phyloP scores from a whole-genome alignment of 2,888 invertebrate species.

The Didymodactylos carnosus region DNA sequence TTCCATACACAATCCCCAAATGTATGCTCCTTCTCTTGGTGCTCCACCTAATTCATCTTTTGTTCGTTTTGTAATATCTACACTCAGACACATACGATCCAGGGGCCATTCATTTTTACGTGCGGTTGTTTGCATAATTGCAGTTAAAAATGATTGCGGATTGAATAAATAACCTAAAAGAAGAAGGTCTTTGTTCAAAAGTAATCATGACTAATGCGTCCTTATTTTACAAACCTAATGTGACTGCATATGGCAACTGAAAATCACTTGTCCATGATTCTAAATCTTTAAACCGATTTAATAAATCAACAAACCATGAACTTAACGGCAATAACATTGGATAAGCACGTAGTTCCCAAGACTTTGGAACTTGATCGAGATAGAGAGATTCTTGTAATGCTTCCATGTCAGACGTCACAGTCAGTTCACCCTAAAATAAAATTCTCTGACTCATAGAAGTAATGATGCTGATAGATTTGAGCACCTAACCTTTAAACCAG shows the following conservation, averaged over 20 bases:
- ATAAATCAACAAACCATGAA: conserved; percentile 75
- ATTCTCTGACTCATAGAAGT: too few species aligned
- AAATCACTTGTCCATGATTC: conserved; percentile 89
- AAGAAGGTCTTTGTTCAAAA: conserved; percentile 48
- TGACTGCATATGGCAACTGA: conserved; percentile 60
- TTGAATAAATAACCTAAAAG: conserved; percentile 80
- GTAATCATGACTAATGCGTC: too few species aligned
- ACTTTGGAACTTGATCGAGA: conserved; percentile 61
- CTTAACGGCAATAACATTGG: conserved; percentile 67
- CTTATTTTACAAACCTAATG: conserved; percentile 41
- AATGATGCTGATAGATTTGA: neutral
- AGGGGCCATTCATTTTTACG: conserved; percentile 73
- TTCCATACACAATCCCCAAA: conserved; percentile 11
- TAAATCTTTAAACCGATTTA: conserved; percentile 51
- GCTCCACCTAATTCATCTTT: conserved; percentile 71
- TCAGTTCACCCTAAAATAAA: conserved; percentile 57
- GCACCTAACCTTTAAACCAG: conserved; percentile 50
- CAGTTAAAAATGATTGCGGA: conserved; percentile 79
- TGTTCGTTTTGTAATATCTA: conserved; percentile 86
- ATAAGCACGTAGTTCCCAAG: conserved; percentile 71
- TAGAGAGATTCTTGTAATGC: conserved; percentile 73
- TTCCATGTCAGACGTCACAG: conserved; percentile 89
- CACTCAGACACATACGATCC: conserved; percentile 87
- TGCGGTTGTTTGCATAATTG: conserved; percentile 92
- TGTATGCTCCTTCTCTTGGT: conserved; percentile 65